Base-by-base conservation (phyloP, 2,888 invertebrate species). In the Siphlonurus alternatus region DNA sequence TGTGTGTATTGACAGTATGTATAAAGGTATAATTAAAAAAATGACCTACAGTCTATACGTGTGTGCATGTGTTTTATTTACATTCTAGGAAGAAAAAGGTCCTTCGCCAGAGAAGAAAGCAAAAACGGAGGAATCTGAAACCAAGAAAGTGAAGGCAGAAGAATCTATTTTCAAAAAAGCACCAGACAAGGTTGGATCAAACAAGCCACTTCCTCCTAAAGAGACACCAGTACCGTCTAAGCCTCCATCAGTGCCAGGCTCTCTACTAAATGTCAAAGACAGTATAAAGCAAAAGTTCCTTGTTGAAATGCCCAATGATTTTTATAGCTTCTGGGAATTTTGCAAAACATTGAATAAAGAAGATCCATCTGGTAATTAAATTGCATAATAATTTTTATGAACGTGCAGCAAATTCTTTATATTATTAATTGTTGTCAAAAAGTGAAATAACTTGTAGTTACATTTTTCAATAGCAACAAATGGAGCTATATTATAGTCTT, bases 291-390 rank as follows among this genome's bases (percentile, higher is more conserved):
- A 85, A 64, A 82, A 89, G 68, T 94, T 93, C 74, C 75, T 92
- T 25, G 82, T 90, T 0, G 82, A 88, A 66, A 93, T 95, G 92
- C 94, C 95, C 0, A 74, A 80, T n/a, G 94, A 95, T 75, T 95
- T 95, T 74, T 93, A 85, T 71, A 78, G 83, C 65, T 89, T 95
- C 73, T 93, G 87, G 83, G 82, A 89, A 61, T 88, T 89, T 71
- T 85, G 90, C 66, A 78, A 81, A 71, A 73, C 74, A 7, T 71
- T 84, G 5, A 79, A 80, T 18, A 72, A 78, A 22, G 77, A 79
- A 20, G 77, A 81, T 68, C 82, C 88, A 18, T 75, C 70, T 71
- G 73, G 76, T 76, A 69, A 67, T 62, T 64, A 51, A 51, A 51
- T n/a, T n/a, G n/a, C n/a, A n/a, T n/a, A n/a, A n/a, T n/a, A n/a